A percentile compares a stretch with the other conserved stretches of the same genome.
phyloP scores from a whole-genome alignment of 2,888 invertebrate genomes.

The Strigamia maritima region DNA sequence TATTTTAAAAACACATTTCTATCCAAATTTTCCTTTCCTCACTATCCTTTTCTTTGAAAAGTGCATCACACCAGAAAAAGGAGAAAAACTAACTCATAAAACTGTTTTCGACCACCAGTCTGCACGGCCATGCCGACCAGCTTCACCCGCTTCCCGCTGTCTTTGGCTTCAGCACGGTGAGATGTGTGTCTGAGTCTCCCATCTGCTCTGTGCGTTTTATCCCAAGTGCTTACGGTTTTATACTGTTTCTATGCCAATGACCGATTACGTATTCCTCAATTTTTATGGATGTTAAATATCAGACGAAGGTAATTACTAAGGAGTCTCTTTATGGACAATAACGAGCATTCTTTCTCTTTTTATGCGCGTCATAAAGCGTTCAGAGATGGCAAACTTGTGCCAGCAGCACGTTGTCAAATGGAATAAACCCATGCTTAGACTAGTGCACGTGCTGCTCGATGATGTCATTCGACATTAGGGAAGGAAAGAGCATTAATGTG shows the following conservation, averaged over 20 bases:
- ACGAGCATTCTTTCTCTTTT: constrained; percentile 39
- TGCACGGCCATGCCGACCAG: background rate
- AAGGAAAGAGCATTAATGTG: constrained; percentile 6
- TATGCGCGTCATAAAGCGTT: constrained; percentile 34
- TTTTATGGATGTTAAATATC: constrained; percentile 39
- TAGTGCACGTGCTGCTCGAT: constrained; percentile 23
- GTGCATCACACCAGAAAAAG: background rate
- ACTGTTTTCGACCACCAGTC: background rate
- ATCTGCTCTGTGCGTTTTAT: constrained; percentile 17
- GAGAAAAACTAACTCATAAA: background rate
- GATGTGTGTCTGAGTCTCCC: background rate
- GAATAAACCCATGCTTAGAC: constrained; percentile 19
- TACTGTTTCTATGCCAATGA: constrained; percentile 34
- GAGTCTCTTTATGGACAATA: constrained; percentile 39
- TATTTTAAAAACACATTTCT: background rate
- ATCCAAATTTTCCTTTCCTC: background rate
- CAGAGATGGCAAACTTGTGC: constrained; percentile 23
- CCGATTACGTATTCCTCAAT: constrained; percentile 39
- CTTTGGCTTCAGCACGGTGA: background rate
- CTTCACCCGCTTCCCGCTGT: background rate
- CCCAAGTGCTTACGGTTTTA: constrained; percentile 26
- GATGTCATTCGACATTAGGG: constrained; percentile 16
- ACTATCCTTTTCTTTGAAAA: background rate
- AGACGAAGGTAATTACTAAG: constrained; percentile 37
- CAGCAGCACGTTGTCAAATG: constrained; percentile 33